These are phyloP conservation scores for Odontamblyopus lacepedii DNA, from an alignment of 2,797 vertebrate genomes.

Conservation along the genomic window DNA sequence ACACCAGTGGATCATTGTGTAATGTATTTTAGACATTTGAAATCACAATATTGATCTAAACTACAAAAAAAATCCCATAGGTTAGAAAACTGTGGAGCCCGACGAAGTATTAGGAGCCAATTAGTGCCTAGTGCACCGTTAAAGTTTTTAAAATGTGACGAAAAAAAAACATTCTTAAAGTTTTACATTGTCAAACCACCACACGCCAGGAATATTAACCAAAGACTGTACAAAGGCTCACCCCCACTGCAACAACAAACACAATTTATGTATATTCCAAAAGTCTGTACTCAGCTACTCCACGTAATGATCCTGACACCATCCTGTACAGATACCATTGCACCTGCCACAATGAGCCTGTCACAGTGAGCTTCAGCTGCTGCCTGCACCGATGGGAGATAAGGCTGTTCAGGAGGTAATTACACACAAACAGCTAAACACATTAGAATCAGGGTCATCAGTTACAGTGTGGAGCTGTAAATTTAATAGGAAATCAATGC, in stretches of 20 bases:
- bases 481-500: not conserved
- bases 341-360: not conserved
- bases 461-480: not conserved
- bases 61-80: too few species aligned
- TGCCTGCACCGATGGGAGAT: not conserved
- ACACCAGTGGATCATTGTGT: too few species aligned
- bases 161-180: too few species aligned
- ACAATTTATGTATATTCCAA: not conserved
- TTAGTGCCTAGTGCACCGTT: too few species aligned
- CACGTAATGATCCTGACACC: not conserved
- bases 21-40: too few species aligned
- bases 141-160: too few species aligned
- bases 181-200: too few species aligned
- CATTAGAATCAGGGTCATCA: not conserved
- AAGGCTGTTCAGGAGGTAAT: slow-evolving; percentile 15
- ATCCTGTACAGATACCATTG: too few species aligned
- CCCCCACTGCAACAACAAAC: not conserved
- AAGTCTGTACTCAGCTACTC: not conserved
- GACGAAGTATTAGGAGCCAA: too few species aligned
- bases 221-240: not conserved
- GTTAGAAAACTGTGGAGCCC: too few species aligned
- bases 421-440: not conserved
- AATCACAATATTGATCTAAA: too few species aligned
- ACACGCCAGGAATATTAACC: too few species aligned
- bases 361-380: not conserved